These are phyloP conservation scores for Stercorarius parasiticus DNA, from an alignment of 2,113 vertebrate genomes.

Conservation along the genomic window DNA sequence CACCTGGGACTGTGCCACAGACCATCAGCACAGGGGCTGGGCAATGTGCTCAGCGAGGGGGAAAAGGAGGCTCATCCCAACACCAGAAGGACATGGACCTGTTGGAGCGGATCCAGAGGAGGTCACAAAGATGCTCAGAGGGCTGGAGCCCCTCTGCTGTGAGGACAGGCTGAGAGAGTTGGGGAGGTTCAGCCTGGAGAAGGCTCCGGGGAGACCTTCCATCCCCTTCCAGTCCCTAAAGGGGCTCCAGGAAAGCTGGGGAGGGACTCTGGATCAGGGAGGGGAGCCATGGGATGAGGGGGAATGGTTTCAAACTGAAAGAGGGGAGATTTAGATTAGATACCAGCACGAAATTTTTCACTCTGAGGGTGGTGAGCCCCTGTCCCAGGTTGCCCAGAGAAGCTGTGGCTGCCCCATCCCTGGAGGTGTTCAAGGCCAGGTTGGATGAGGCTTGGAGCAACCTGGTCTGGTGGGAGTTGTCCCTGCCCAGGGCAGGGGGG, in stretches of 20 bases:
- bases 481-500: background rate
- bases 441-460: background rate
- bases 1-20: background rate
- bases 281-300: background rate
- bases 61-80: background rate
- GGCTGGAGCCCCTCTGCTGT: background rate
- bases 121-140: background rate
- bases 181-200: background rate
- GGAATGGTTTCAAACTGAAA: background rate
- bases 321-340: background rate
- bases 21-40: background rate
- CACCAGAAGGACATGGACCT: background rate
- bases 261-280: background rate
- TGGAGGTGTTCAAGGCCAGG: background rate
- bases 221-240: background rate
- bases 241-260: background rate
- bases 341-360: background rate
- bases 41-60: fast-evolving
- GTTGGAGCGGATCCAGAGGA: background rate
- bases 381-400: background rate
- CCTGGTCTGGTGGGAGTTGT: background rate
- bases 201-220: background rate
- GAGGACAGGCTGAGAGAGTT: background rate
- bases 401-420: background rate
- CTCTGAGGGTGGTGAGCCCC: background rate